These are phyloP conservation scores for Hiodon alosoides DNA, from an alignment of 2,113 vertebrate species.

Conservation along the genomic window DNA sequence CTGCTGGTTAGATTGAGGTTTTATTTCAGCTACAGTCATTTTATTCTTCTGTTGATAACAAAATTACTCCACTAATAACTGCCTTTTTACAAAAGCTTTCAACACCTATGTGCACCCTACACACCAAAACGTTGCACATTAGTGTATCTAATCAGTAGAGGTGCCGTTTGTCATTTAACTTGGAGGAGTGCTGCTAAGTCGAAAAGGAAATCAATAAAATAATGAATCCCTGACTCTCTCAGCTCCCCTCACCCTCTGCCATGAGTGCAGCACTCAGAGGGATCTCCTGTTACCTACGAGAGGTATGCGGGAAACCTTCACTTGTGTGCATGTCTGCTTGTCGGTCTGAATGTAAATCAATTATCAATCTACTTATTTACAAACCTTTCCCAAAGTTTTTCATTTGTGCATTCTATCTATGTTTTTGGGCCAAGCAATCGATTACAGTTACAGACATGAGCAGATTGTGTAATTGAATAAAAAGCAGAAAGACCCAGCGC, in stretches of 20 bases:
- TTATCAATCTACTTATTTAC: neutral
- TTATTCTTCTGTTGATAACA: neutral
- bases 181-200: neutral
- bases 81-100: neutral
- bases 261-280: constrained; percentile 78
- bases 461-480: too few relatives aligned
- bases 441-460: too few relatives aligned
- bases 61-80: neutral
- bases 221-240: constrained; percentile 14
- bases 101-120: neutral
- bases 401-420: neutral
- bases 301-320: constrained; percentile 54
- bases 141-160: neutral
- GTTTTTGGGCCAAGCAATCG: too few relatives aligned
- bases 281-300: constrained; percentile 84
- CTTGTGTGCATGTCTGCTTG: neutral
- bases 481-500: too few relatives aligned
- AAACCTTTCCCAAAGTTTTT: neutral
- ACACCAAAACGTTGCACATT: neutral
- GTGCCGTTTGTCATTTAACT: neutral
- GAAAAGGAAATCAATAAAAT: neutral
- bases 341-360: neutral
- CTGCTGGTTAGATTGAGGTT: neutral
- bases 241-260: constrained; percentile 80
- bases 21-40: neutral